Percentiles rank a stretch among this genome's conserved stretches.
phyloP scores from a whole-genome alignment of 2,113 vertebrate species.

The Amblyopsis rosae region DNA sequence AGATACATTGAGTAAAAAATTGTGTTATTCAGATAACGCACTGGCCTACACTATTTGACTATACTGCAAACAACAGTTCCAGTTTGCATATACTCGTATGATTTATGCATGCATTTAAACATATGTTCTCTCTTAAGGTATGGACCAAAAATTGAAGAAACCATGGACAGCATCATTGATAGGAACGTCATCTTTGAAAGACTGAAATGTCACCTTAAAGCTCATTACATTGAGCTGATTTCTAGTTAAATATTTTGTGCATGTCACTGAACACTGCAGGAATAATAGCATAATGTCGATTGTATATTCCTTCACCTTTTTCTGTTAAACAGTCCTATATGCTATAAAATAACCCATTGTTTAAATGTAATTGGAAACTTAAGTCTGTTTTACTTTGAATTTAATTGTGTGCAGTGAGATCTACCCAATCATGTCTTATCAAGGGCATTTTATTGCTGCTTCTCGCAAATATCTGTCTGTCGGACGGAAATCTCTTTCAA shows the following conservation, averaged over 20 bases:
- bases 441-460: constrained; percentile 72
- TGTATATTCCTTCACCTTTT: not conserved
- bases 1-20: no score
- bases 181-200: no score
- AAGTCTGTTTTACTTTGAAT: not conserved
- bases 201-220: not conserved
- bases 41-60: no score
- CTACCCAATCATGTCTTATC: constrained; percentile 37
- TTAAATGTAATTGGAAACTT: not conserved
- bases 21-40: no score
- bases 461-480: constrained; percentile 73
- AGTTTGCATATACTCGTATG: no score
- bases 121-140: constrained; percentile 2
- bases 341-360: not conserved
- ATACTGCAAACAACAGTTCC: no score
- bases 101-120: not conserved
- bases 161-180: constrained; percentile 8
- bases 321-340: not conserved
- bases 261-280: not conserved
- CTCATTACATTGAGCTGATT: not conserved
- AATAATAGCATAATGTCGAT: not conserved
- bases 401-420: not conserved
- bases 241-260: not conserved
- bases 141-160: constrained; percentile 48
- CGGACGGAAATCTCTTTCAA: constrained; percentile 65